Base-by-base conservation (phyloP, 2,797 vertebrate species). In the Trematomus bernacchii region DNA sequence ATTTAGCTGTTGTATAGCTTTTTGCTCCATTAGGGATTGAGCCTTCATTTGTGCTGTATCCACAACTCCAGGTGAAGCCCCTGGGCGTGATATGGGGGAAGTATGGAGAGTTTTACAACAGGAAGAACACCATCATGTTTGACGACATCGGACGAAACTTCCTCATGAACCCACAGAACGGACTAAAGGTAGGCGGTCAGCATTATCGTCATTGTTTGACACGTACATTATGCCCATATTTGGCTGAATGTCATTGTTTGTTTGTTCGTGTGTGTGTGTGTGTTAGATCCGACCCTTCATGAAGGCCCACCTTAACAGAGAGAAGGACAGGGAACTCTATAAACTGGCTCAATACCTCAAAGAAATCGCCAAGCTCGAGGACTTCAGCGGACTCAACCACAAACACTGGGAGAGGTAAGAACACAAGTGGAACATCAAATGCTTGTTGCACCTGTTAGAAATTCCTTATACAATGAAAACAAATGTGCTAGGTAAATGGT, bases 91-190 rank as follows among this genome's bases (percentile, higher is more conserved):
- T 99, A 80, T 99, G 98, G 98, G 98, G 98, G 57, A 99, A 99
- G 91, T 99, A 99, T 78, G 95, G 94, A 3, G 97, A 98, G 13
- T 97, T 98, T 91, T 99, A 99, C 95, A 98, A 92, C 93, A 96
- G 96, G 92, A 98, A 97, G 91, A 99, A 99, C 92, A 99, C 98
- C 37, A 98, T 99, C 72, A 99, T 99, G 98, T 99, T 99, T 92
- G 98, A 99, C 79, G 98, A 99, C 90, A 99, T 99, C 13, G 98
- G 98, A 76, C 93, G 98, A 85, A 99, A 99, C 93, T 99, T 99
- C 92, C 96, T 99, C 63, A 99, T 99, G 98, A 99, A 99, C 88
- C 98, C 98, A 81, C 98, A 99, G 83, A 99, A 99, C 0, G 98
- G 98, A 71, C 93, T 99, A 73, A 99, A 99, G 97, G 98, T 99